Conservation (phyloP, 1,140 invertebrate species). For the Anoplolepis gracilipes region DNA sequence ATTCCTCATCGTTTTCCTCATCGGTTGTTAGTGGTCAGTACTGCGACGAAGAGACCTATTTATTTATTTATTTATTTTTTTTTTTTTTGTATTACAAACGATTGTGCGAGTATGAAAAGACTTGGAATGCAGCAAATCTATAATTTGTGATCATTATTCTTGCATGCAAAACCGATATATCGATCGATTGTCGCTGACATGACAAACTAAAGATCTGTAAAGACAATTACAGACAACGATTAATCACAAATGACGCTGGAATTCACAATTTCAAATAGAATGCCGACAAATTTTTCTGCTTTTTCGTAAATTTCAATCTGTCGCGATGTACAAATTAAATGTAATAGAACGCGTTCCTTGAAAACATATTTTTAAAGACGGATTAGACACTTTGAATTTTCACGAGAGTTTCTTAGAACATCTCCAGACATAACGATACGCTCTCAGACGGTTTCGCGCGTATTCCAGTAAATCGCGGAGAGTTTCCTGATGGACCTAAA, state of each 20-base stretch:
- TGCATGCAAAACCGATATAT: not conserved
- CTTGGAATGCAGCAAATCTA: conserved; percentile 60
- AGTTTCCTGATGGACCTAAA: conserved; percentile 42
- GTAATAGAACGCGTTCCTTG: not conserved
- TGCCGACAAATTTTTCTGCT: not conserved
- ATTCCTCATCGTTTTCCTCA: conserved; percentile 12
- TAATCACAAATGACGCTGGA: not conserved
- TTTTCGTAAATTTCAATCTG: not conserved
- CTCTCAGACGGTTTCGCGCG: not conserved
- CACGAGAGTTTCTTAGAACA: not conserved
- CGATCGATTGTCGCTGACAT: not conserved
- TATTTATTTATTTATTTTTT: not conserved
- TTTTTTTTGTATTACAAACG: conserved; percentile 12
- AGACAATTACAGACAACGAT: not conserved
- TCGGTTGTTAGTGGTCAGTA: not conserved
- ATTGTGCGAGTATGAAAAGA: conserved; percentile 73
- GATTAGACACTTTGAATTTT: not conserved
- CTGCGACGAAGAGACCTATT: conserved; percentile 8
- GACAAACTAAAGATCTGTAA: not conserved
- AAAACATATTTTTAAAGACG: not conserved
- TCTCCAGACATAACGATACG: too few species aligned
- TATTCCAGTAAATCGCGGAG: conserved; percentile 24
- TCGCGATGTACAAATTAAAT: not conserved
- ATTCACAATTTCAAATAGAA: not conserved
- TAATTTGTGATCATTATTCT: not conserved